These are phyloP conservation scores for Rallus limicola DNA, from an alignment of 2,113 vertebrate genomes.

Conservation along the genomic window DNA sequence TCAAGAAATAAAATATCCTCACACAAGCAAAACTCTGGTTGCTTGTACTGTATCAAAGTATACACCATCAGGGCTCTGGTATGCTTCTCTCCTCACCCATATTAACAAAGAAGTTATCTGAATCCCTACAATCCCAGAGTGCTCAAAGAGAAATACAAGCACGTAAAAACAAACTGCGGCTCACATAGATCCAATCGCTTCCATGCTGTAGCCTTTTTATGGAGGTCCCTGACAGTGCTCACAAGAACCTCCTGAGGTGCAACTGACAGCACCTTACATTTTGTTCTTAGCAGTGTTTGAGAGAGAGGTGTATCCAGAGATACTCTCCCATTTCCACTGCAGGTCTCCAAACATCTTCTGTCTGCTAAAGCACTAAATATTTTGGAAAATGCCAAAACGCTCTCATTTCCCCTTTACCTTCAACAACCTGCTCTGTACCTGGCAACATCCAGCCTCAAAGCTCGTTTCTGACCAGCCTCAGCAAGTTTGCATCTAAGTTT, in stretches of 20 bases:
- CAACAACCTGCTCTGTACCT: neutral
- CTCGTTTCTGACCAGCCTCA: neutral
- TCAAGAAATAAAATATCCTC: neutral
- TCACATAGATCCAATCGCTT: neutral
- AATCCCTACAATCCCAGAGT: neutral
- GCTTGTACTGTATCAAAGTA: neutral
- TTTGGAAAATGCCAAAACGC: neutral
- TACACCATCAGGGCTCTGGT: neutral
- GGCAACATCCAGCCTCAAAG: neutral
- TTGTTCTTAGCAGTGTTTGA: neutral
- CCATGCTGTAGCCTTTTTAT: neutral
- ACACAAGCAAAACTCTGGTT: neutral
- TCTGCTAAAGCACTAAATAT: neutral
- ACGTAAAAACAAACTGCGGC: neutral
- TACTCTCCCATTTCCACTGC: neutral
- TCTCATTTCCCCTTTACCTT: neutral
- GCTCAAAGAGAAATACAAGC: neutral
- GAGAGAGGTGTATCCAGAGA: neutral
- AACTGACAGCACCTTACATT: neutral
- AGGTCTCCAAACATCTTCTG: neutral
- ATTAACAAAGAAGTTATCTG: neutral
- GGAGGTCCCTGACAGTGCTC: neutral
- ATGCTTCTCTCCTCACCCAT: neutral
- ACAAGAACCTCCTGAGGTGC: neutral
- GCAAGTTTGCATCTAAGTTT: neutral